Evolutionary conservation across 2,888 invertebrate species (phyloP).

Genomic region (Leptinotarsa tumamoca): DNA sequence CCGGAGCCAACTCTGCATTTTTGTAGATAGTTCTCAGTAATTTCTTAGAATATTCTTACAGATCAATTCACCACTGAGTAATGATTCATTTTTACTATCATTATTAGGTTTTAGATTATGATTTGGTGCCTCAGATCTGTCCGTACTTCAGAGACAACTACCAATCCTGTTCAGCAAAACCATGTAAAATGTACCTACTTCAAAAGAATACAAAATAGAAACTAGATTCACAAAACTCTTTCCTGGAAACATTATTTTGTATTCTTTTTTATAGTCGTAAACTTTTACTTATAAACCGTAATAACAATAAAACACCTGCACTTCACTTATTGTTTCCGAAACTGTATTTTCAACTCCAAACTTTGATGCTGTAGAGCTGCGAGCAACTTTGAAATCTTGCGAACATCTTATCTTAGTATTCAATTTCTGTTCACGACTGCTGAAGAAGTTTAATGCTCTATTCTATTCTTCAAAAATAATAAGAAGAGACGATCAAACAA

Average conservation of each 20-base stretch:
- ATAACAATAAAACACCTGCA: background rate
- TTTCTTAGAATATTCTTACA: too few relatives aligned
- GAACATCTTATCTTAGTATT: conserved; percentile 10
- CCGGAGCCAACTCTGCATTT: too few relatives aligned
- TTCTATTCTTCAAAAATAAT: background rate
- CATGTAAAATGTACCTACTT: too few relatives aligned
- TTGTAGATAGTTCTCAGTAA: too few relatives aligned
- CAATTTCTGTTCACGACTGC: conserved; percentile 9
- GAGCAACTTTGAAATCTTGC: conserved; percentile 16
- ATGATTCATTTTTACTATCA: too few relatives aligned
- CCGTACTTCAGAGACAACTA: too few relatives aligned
- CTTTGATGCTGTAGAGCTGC: conserved; percentile 1
- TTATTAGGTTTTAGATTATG: too few relatives aligned
- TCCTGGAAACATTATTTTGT: background rate
- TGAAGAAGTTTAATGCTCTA: conserved; percentile 1
- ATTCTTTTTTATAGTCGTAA: background rate
- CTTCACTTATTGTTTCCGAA: conserved; percentile 14
- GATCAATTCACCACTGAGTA: too few relatives aligned
- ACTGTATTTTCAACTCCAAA: conserved; percentile 3
- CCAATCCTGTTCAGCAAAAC: too few relatives aligned
- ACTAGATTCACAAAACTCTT: background rate
- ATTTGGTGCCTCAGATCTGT: too few relatives aligned
- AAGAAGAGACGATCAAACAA: background rate
- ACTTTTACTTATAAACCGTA: background rate
- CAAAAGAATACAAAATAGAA: too few relatives aligned